Conservation (phyloP, 2,113 vertebrate species). For the Holacanthus passer region DNA sequence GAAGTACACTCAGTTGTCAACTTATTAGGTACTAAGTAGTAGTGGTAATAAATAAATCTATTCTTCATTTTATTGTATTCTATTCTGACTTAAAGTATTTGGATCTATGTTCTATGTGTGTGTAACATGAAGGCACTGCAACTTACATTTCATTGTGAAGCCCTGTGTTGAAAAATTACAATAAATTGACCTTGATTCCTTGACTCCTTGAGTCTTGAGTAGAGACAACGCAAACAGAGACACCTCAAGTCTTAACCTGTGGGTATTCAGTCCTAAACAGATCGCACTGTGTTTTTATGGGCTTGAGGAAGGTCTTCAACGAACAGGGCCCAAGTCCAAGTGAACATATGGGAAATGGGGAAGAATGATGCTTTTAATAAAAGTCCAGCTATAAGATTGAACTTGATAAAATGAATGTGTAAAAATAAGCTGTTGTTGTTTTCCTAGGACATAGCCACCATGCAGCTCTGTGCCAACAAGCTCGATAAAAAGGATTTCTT, state of each 20-base stretch:
- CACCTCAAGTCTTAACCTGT: neutral
- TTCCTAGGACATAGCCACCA: slow-evolving; percentile 90
- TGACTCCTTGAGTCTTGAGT: no score
- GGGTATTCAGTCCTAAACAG: neutral
- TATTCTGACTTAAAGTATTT: no score
- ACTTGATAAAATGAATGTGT: neutral
- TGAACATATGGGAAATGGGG: neutral
- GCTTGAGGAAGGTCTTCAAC: neutral
- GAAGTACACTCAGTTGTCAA: no score
- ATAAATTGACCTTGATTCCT: no score
- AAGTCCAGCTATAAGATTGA: neutral
- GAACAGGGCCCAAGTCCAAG: neutral
- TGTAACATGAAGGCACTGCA: no score
- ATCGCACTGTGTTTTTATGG: neutral
- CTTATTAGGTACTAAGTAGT: no score
- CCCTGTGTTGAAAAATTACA: no score
- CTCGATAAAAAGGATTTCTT: slow-evolving; percentile 93
- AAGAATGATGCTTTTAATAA: neutral
- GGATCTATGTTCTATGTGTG: no score
- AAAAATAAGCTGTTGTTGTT: slow-evolving; percentile 1
- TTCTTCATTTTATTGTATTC: no score
- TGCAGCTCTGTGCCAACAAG: slow-evolving; percentile 95
- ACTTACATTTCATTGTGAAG: no score
- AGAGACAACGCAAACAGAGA: no score
- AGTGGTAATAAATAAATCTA: no score